A percentile compares a stretch with the other conserved stretches of the same genome.
phyloP scores from a whole-genome alignment of 2,888 invertebrate genomes.

The Melinaea marsaeus region DNA sequence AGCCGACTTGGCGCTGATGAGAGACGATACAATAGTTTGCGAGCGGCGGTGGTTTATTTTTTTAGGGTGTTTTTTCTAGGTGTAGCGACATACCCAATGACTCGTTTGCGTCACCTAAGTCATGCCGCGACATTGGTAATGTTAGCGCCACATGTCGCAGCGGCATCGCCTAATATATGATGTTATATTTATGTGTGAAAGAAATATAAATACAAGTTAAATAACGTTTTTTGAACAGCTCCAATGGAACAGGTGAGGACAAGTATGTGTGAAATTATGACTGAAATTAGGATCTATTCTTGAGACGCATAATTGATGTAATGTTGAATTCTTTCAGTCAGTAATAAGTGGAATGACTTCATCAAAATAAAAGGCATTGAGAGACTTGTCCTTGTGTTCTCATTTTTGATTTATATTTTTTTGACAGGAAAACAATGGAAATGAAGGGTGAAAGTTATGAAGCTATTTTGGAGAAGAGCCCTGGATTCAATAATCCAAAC shows the following conservation, averaged over 20 bases:
- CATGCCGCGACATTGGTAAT: conserved; percentile 70
- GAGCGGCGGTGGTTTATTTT: conserved; percentile 53
- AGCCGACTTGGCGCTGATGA: conserved; percentile 58
- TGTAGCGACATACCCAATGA: conserved; percentile 64
- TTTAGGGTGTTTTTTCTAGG: conserved; percentile 78
- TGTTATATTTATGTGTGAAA: conserved; percentile 73
- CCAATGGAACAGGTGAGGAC: conserved; percentile 76
- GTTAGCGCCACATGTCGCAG: conserved; percentile 72
- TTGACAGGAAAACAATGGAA: conserved; percentile 85
- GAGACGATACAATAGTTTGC: conserved; percentile 51
- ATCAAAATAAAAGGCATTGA: conserved; percentile 47
- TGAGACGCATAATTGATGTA: conserved; percentile 44
- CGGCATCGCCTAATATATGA: conserved; percentile 70
- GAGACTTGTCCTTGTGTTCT: conserved; percentile 37
- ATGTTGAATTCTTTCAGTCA: conserved; percentile 47
- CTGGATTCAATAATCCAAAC: conserved; percentile 93
- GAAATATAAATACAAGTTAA: conserved; percentile 69
- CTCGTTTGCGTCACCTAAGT: conserved; percentile 56
- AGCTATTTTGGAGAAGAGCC: conserved; percentile 87
- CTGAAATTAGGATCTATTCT: conserved; percentile 51
- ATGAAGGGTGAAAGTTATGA: conserved; percentile 88
- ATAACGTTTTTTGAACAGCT: conserved; percentile 77
- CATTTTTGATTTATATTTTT: conserved; percentile 43
- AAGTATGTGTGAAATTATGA: conserved; percentile 68
- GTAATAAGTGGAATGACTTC: conserved; percentile 45